Conservation (phyloP, 2,113 vertebrate genomes). For the Plecotus auritus region DNA sequence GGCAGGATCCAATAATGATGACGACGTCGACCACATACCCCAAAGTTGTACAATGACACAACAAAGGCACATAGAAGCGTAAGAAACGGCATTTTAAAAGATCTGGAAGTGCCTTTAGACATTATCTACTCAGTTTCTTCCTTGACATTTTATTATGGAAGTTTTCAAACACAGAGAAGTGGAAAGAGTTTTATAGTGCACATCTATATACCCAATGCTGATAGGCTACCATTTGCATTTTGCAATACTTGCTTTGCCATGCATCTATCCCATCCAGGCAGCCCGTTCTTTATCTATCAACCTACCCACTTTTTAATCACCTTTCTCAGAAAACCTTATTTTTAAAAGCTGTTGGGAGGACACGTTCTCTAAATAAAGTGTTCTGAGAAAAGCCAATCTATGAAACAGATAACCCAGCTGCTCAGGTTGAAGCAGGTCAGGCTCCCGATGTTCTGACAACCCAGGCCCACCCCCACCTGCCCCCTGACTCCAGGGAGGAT, state of each 20-base stretch:
- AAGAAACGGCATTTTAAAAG: neutral
- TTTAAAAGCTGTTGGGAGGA: neutral
- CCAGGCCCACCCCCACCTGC: neutral
- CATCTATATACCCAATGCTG: too few species aligned
- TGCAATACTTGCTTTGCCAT: neutral
- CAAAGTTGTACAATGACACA: neutral
- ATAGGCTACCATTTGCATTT: neutral
- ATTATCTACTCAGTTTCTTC: neutral
- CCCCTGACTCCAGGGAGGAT: too few species aligned
- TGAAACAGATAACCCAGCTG: neutral
- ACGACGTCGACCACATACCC: neutral
- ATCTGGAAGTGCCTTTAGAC: neutral
- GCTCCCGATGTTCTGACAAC: too few species aligned
- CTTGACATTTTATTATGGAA: neutral
- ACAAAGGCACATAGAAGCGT: neutral
- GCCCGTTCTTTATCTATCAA: neutral
- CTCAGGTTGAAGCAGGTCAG: neutral
- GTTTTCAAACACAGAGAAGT: neutral
- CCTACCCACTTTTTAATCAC: neutral
- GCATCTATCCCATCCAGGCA: neutral
- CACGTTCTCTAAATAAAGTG: neutral
- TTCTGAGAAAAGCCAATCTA: neutral
- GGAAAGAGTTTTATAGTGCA: neutral
- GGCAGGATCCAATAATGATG: neutral
- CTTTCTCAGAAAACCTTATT: neutral